Conservation (phyloP, 2,797 vertebrate species). For the Orientallactaga sibirica region DNA sequence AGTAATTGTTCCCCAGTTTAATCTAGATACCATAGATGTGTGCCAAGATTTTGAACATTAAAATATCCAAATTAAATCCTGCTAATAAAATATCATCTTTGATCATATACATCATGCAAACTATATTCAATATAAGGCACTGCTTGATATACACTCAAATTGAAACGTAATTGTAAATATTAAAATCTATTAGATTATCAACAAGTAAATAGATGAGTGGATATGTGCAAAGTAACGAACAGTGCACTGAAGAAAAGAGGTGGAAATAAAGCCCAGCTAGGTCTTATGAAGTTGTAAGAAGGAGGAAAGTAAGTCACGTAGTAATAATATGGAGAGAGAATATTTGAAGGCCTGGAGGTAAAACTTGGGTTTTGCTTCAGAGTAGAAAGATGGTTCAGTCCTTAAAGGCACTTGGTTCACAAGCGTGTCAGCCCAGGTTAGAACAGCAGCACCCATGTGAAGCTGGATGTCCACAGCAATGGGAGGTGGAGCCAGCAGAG, state of each 20-base stretch:
- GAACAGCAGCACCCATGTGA: too few relatives aligned
- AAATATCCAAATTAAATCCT: background rate
- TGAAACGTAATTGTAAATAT: background rate
- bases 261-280: background rate
- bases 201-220: background rate
- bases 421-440: too few relatives aligned
- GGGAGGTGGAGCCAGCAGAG: too few relatives aligned
- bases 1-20: background rate
- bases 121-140: conserved; percentile 6
- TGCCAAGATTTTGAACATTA: background rate
- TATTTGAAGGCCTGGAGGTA: background rate
- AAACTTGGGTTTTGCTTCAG: too few relatives aligned
- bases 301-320: background rate
- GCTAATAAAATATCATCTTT: background rate
- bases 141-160: background rate
- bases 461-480: too few relatives aligned
- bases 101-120: background rate
- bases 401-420: too few relatives aligned
- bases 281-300: background rate
- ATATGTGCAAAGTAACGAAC: background rate
- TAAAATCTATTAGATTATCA: background rate
- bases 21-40: background rate
- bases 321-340: too few relatives aligned
- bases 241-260: conserved; percentile 14
- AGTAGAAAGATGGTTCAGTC: too few relatives aligned